These are phyloP conservation scores for Druceiella hillmani DNA, from an alignment of 2,888 invertebrate genomes.

Conservation along the genomic window DNA sequence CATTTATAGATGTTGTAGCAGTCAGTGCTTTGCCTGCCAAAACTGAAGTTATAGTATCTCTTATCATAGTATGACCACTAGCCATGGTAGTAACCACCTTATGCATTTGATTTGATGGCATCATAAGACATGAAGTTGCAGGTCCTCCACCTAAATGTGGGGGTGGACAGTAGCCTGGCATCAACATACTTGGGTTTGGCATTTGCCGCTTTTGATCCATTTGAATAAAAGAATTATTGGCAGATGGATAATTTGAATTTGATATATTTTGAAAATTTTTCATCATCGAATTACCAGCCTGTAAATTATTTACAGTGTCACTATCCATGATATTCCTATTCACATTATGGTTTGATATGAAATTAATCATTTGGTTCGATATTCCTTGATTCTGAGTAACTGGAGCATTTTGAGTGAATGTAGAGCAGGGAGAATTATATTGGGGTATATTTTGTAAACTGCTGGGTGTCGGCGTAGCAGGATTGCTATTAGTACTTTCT, in stretches of 20 bases:
- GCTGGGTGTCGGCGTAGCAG: conserved; percentile 36
- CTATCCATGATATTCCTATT: conserved; percentile 50
- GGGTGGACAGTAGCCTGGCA: conserved; percentile 45
- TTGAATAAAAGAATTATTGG: too few species aligned
- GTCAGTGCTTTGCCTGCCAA: conserved; percentile 71
- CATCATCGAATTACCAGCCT: conserved; percentile 36
- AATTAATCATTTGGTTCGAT: conserved; percentile 52
- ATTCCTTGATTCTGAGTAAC: too few species aligned
- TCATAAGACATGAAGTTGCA: conserved; percentile 38
- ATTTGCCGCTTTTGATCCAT: conserved; percentile 33
- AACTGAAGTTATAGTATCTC: conserved; percentile 78
- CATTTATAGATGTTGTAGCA: conserved; percentile 69
- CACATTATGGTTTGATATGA: conserved; percentile 48
- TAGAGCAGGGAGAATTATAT: conserved; percentile 42
- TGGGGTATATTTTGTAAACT: conserved; percentile 32
- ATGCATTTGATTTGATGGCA: conserved; percentile 44
- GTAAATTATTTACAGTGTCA: too few species aligned
- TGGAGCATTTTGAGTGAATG: conserved; percentile 32
- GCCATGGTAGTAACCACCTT: conserved; percentile 51
- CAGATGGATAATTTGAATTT: too few species aligned
- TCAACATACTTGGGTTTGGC: conserved; percentile 37
- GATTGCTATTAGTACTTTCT: conserved; percentile 38
- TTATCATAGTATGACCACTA: conserved; percentile 69
- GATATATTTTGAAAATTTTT: conserved; percentile 30
- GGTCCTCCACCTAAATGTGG: conserved; percentile 46